These are phyloP conservation scores for Corbicula japonica DNA, from an alignment of 2,888 invertebrate species.

Conservation along the genomic window DNA sequence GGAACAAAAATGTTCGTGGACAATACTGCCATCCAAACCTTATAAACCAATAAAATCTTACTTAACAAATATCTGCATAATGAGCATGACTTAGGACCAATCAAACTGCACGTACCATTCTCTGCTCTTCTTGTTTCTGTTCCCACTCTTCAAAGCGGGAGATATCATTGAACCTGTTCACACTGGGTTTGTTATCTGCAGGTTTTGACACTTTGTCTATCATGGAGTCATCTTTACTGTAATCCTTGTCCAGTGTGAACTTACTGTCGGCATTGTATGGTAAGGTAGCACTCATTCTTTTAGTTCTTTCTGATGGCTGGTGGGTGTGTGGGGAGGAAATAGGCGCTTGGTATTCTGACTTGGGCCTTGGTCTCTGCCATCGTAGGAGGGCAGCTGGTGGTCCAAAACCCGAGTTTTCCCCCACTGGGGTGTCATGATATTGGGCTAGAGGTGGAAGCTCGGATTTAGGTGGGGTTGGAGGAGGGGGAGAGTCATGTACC, in stretches of 20 bases:
- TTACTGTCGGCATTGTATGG: conserved; percentile 50
- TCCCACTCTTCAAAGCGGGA: conserved; percentile 77
- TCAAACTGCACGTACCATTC: conserved; percentile 68
- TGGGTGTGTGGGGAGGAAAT: conserved; percentile 29
- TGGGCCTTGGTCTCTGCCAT: conserved; percentile 76
- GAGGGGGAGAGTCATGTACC: conserved; percentile 48
- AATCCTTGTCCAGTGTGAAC: conserved; percentile 43
- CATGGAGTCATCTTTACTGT: conserved; percentile 62
- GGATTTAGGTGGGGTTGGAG: conserved; percentile 58
- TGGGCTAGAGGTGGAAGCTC: conserved; percentile 58
- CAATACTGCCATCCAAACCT: too few relatives aligned
- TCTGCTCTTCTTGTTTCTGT: conserved; percentile 72
- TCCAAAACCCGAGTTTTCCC: conserved; percentile 60
- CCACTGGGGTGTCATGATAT: conserved; percentile 19
- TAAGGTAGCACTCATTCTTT: conserved; percentile 66
- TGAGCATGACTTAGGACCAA: too few relatives aligned
- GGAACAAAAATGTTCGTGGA: too few relatives aligned
- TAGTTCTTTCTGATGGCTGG: conserved; percentile 56
- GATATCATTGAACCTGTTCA: conserved; percentile 60
- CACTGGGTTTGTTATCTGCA: conserved; percentile 19
- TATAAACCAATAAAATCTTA: too few relatives aligned
- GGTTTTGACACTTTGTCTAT: conserved; percentile 56
- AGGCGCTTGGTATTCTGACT: conserved; percentile 68
- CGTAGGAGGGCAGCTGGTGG: conserved; percentile 80
- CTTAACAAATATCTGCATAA: too few relatives aligned